Evolutionary conservation across 2,888 invertebrate species (phyloP), one percentile per base, ranked within the genome.

Genomic region (Ditula angustiorana): DNA sequence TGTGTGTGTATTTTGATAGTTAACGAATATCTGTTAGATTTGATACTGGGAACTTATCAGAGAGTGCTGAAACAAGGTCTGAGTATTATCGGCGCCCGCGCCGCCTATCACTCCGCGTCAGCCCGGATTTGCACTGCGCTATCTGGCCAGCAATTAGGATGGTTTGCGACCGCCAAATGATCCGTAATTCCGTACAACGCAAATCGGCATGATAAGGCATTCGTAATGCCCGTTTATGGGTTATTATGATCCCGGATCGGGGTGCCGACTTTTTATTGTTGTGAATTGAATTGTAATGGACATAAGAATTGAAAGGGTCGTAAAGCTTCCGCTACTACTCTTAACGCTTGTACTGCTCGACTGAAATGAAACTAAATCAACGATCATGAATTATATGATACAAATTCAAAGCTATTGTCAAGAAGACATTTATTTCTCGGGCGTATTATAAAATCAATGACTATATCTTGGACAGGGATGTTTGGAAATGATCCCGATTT

Each of bases 151-250:
- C 85, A 87, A 88, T 89, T 88, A 87, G 84, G 84, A 79, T 86
- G 84, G 88, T 87, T 87, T 85, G 88, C 80, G 80, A 81, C 74
- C 79, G 81, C 84, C 84, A 86, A 88, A 87, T 87, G 87, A 87
- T 87, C 84, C 83, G 86, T 78, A 81, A 82, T 60, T 66, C 47
- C 46, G n/a, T n/a, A n/a, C 66, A 28, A 53, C 49, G 56, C 41
- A 53, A 35, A 23, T 35, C 53, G 46, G 28, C 37, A 19, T 56
- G 60, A 61, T 55, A 60, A 52, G 52, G 47, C 37, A 57, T 64
- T 44, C 62, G 41, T 63, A 63, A 63, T 57, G 41, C 57, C 44
- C 61, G 46, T 23, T 44, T 50, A 63, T 44, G 62, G 55, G 57
- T 56, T 62, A 63, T 63, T 46, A 37, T 46, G 23, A 16, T 44